Conservation (phyloP, 2,113 vertebrate genomes). For the Chiloscyllium plagiosum region DNA sequence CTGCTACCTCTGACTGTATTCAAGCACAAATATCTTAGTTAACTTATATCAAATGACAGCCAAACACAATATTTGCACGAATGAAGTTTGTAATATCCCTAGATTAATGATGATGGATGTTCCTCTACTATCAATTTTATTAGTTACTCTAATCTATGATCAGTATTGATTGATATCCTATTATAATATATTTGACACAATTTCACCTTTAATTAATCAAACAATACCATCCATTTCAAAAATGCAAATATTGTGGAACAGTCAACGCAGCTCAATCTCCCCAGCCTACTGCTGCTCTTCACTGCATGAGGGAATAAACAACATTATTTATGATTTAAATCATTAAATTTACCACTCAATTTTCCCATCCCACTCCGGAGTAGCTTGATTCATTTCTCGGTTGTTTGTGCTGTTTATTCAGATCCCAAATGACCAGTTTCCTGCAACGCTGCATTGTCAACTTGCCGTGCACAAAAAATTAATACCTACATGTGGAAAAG, state of each 20-base stretch:
- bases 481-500: background rate
- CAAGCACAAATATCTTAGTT: background rate
- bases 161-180: background rate
- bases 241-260: background rate
- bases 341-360: background rate
- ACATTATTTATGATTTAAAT: background rate
- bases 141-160: background rate
- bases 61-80: background rate
- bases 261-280: background rate
- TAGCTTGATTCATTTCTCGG: too few species aligned
- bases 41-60: too few species aligned
- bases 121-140: background rate
- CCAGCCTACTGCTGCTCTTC: background rate
- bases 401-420: background rate
- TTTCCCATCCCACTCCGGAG: background rate
- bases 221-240: background rate
- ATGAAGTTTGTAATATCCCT: too few species aligned
- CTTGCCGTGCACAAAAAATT: background rate
- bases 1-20: background rate
- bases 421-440: background rate
- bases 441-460: background rate
- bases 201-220: conserved; percentile 15
- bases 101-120: background rate
- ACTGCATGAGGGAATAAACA: background rate
- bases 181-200: conserved; percentile 4